phyloP scores from a whole-genome alignment of 2,797 vertebrate species.

The Nothura maculosa region DNA sequence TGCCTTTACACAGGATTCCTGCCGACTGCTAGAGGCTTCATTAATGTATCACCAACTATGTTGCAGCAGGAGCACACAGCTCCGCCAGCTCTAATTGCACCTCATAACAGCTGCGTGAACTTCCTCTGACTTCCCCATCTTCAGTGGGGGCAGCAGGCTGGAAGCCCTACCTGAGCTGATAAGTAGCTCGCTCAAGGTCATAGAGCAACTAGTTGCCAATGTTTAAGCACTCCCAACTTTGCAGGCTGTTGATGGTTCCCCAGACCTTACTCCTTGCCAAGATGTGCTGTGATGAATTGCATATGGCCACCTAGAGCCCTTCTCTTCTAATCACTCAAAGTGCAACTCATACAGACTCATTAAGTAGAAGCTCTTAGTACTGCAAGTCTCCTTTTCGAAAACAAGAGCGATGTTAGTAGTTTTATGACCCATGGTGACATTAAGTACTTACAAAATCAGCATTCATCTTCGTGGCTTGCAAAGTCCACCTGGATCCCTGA shows the following conservation, averaged over 20 bases:
- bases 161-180: not conserved
- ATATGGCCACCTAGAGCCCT: not conserved
- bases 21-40: not conserved
- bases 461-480: conserved; percentile 96
- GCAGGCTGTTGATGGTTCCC: not conserved
- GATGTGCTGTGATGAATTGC: not conserved
- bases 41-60: not conserved
- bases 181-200: not conserved
- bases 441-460: conserved; percentile 91
- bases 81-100: not conserved
- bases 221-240: not conserved
- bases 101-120: not conserved
- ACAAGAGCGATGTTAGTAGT: conserved; percentile 40
- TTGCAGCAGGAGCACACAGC: not conserved
- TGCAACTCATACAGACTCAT: conserved; percentile 33
- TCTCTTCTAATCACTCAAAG: conserved; percentile 21
- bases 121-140: not conserved
- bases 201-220: not conserved
- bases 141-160: not conserved
- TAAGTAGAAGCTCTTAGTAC: conserved; percentile 35
- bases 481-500: conserved; percentile 97
- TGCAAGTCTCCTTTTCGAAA: not conserved
- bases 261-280: not conserved
- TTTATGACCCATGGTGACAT: conserved; percentile 40
- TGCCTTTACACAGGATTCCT: not conserved